A percentile compares a stretch with the other conserved stretches of the same genome.
Evolutionary conservation across 2,888 invertebrate genomes (phyloP).

Genomic region (Oscheius onirici): DNA sequence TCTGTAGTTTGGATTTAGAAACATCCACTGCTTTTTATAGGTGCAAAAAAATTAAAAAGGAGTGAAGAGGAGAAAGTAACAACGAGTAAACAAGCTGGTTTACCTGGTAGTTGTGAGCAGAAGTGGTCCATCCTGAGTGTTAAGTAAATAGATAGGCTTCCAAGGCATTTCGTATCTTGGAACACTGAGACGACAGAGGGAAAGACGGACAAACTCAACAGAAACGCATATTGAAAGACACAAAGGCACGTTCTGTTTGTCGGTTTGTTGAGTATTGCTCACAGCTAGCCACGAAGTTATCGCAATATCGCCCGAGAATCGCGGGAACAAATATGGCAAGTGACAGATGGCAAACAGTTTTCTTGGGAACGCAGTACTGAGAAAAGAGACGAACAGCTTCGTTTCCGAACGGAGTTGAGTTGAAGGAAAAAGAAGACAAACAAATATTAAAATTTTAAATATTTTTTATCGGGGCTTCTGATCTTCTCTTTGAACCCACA

Average conservation of each 20-base stretch:
- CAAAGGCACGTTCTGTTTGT: no score
- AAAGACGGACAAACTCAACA: not conserved
- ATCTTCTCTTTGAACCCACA: no score
- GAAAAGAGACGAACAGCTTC: no score
- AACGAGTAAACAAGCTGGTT: not conserved
- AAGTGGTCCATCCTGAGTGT: constrained; percentile 22
- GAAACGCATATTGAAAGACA: no score
- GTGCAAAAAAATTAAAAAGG: no score
- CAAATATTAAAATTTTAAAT: no score
- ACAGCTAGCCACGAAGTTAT: not conserved
- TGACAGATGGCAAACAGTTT: constrained; percentile 32
- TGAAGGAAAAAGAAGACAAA: no score
- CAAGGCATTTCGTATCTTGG: constrained; percentile 16
- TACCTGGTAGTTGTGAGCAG: constrained; percentile 15
- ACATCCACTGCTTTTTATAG: no score
- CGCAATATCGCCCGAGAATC: constrained; percentile 1
- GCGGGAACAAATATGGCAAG: constrained; percentile 30
- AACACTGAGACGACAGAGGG: not conserved
- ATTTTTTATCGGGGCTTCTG: no score
- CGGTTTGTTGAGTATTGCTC: no score
- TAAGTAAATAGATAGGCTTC: constrained; percentile 24
- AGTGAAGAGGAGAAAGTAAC: not conserved
- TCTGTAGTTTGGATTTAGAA: no score
- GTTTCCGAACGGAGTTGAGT: no score
- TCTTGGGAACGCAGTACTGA: not conserved